Percentiles rank a stretch among this genome's conserved stretches.
Evolutionary conservation across 2,113 vertebrate species (phyloP).

Genomic region (Psittacus erithacus): DNA sequence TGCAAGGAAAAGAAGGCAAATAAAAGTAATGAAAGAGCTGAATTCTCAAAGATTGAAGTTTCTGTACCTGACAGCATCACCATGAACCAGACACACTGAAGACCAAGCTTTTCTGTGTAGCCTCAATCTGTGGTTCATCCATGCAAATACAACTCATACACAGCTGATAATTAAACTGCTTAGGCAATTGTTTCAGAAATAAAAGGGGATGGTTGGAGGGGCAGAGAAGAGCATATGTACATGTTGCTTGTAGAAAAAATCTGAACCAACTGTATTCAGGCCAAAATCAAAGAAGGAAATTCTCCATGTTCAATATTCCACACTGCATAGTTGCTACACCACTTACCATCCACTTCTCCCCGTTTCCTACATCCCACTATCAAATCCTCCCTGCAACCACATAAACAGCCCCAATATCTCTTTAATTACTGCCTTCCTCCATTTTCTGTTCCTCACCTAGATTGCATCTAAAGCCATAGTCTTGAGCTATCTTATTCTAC

Average conservation of each 20-base stretch:
- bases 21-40: background rate
- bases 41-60: background rate
- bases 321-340: background rate
- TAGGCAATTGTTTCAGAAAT: background rate
- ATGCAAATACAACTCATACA: fast-evolving
- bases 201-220: background rate
- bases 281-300: background rate
- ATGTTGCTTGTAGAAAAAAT: background rate
- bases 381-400: background rate
- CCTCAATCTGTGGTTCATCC: background rate
- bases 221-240: background rate
- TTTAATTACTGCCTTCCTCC: background rate
- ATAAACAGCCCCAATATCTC: background rate
- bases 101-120: background rate
- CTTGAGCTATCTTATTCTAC: background rate
- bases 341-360: background rate
- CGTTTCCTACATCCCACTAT: background rate
- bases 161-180: background rate
- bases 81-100: background rate
- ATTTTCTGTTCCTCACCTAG: background rate
- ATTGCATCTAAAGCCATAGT: background rate
- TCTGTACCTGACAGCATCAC: background rate
- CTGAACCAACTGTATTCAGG: background rate
- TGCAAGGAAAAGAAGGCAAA: slow-evolving; percentile 62
- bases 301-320: background rate